These are phyloP conservation scores for Aselliscus stoliczkanus DNA, from an alignment of 2,797 vertebrate species.

Conservation along the genomic window DNA sequence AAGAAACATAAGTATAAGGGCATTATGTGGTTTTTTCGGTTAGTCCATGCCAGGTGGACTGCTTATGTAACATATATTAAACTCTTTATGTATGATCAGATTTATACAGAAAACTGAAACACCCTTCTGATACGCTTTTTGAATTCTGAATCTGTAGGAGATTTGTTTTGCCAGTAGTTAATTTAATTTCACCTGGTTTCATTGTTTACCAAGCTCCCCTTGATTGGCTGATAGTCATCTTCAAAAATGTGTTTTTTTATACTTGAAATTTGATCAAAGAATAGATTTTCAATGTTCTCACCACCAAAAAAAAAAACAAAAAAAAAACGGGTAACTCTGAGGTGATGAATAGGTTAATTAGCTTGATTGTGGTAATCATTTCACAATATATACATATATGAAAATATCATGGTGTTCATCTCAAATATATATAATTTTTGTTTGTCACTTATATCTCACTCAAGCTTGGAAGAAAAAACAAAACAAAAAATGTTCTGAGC, in stretches of 20 bases:
- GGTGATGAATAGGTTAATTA: background rate
- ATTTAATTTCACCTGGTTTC: background rate
- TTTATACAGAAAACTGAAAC: background rate
- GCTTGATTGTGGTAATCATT: background rate
- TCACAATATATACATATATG: background rate
- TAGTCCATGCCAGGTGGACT: background rate
- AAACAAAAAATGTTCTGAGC: background rate
- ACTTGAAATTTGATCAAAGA: background rate
- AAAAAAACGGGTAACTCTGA: background rate
- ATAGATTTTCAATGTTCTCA: background rate
- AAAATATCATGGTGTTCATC: background rate
- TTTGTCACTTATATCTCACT: background rate
- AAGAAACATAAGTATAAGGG: background rate
- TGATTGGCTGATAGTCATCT: background rate
- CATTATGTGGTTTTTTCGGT: background rate
- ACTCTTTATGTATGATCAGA: background rate
- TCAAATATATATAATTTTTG: background rate
- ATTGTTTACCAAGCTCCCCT: background rate
- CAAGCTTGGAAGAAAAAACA: background rate
- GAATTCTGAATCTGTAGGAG: background rate
- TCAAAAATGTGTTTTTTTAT: background rate
- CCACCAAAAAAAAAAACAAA: background rate
- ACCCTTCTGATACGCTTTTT: background rate
- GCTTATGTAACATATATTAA: background rate
- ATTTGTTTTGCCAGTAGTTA: background rate